Conservation (phyloP, 2,888 invertebrate genomes). For the Chaetoderma sp. region DNA sequence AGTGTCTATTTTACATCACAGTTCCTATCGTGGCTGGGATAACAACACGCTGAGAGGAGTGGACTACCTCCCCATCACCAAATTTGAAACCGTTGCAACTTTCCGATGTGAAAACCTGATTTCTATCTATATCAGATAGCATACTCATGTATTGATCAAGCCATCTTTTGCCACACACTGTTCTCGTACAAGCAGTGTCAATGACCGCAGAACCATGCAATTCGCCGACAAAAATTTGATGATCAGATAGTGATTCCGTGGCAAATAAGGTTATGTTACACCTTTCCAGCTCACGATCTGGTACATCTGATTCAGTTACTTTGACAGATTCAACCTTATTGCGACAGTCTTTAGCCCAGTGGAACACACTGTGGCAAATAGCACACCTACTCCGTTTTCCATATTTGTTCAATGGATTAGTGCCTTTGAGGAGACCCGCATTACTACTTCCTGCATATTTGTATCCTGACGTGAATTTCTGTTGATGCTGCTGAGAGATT, state of each 20-base stretch:
- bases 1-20: not conserved
- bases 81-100: constrained; percentile 1
- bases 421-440: not conserved
- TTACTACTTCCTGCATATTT: no score
- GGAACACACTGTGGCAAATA: not conserved
- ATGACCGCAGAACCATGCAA: not conserved
- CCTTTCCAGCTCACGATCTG: not conserved
- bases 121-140: not conserved
- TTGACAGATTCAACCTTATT: not conserved
- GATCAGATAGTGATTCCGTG: not conserved
- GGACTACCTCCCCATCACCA: constrained; percentile 7
- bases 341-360: not conserved
- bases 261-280: not conserved
- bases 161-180: not conserved
- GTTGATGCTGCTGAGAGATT: not conserved
- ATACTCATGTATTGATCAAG: not conserved
- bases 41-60: not conserved
- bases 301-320: not conserved
- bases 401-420: not conserved
- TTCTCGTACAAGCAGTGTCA: not conserved
- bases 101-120: not conserved
- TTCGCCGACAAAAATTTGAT: not conserved
- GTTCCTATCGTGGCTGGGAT: constrained; percentile 2
- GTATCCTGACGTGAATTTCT: no score
- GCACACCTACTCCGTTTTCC: constrained; percentile 1